Evolutionary conservation across 2,888 invertebrate genomes (phyloP), one percentile per base, ranked within the genome.

Genomic region (Arenicola marina): DNA sequence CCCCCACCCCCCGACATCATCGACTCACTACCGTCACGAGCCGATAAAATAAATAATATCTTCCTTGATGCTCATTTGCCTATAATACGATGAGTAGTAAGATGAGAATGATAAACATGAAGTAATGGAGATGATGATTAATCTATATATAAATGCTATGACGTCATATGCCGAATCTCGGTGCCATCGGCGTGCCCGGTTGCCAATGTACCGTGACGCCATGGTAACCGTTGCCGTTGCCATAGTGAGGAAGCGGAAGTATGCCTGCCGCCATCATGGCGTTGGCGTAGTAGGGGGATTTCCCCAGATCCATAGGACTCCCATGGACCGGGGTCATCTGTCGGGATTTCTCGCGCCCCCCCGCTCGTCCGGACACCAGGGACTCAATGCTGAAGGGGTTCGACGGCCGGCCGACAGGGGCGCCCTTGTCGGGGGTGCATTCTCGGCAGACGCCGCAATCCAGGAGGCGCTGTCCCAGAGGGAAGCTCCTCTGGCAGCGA

Each of bases 311-410:
- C 29, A 34, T 32, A n/a, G 54, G 43, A n/a, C 31, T 21, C 11
- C 51, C 7, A 44, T 44, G 32, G 43, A 11, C 33, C 18, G 24
- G 31, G 29, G 26, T 24, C 24, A 28, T 29, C 18, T 53, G 4
- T 43, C 46, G 45, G 38, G 24, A 3, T n/a, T 38, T 53, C 4
- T 62, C 48, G 46, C 43, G 34, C 15, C 24, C 29, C 21, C 55
- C 31, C 2, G 38, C 34, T 11, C 58, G 45, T 3, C 59, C 46
- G n/a, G 61, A 60, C 11, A 65, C 63, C 24, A 64, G 59, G 21
- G 63, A 61, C 53, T 66, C 61, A 4, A 64, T 57, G 32, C 59
- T 62, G 67, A 65, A 62, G 32, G 56, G 43, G 33, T 62, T 45
- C 44, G 24, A 26, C 62, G 18, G 61, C 28, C 56, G 57, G 26